These are phyloP conservation scores for Gastrophryne carolinensis DNA, from an alignment of 2,797 vertebrate species.

Conservation along the genomic window DNA sequence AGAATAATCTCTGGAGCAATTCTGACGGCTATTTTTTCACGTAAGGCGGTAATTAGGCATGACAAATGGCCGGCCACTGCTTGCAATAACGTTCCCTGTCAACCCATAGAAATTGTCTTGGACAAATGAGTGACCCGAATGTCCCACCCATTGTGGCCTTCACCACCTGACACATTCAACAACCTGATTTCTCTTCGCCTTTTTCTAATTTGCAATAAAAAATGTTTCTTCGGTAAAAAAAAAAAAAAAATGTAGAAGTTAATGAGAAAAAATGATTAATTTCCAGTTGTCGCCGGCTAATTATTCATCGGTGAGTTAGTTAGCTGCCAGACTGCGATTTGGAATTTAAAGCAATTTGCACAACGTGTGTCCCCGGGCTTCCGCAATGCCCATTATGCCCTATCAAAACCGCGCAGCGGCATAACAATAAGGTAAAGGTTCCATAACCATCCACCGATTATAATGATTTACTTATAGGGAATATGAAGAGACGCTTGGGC, in stretches of 20 bases:
- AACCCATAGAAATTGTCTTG: background rate
- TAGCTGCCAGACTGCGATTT: constrained; percentile 25
- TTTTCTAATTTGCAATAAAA: constrained; percentile 23
- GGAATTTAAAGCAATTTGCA: constrained; percentile 37
- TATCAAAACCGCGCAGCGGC: background rate
- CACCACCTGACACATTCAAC: background rate
- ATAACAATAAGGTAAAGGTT: constrained; percentile 25
- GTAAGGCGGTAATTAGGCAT: background rate
- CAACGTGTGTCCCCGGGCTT: constrained; percentile 39
- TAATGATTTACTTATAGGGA: too few species aligned
- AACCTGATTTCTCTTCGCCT: background rate
- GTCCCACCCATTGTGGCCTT: background rate
- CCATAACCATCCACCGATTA: too few species aligned
- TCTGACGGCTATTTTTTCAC: too few species aligned
- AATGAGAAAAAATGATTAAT: constrained; percentile 46
- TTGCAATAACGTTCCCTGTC: background rate
- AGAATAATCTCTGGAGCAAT: too few species aligned
- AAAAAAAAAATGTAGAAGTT: constrained; percentile 10
- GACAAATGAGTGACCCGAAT: background rate
- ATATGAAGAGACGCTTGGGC: too few species aligned
- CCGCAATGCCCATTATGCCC: background rate
- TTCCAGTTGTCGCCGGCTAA: constrained; percentile 28
- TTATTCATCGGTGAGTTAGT: constrained; percentile 24
- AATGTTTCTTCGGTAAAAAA: constrained; percentile 10
- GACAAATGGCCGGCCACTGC: background rate